Conservation (phyloP, 2,113 vertebrate species). For the Morone saxatilis region DNA sequence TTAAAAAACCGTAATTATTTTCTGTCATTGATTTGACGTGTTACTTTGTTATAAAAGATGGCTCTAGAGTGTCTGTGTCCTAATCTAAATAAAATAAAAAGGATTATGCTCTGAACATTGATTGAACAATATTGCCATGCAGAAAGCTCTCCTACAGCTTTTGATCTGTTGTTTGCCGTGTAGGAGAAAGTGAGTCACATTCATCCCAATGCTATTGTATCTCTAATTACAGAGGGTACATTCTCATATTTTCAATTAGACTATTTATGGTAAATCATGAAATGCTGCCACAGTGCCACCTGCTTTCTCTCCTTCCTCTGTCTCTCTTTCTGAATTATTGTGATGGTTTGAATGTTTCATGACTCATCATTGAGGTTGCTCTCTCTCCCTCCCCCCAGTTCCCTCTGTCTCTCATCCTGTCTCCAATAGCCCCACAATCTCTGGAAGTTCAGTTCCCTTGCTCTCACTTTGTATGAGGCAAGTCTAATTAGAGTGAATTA, state of each 20-base stretch:
- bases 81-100: constrained; percentile 13
- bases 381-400: background rate
- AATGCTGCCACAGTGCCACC: constrained; percentile 35
- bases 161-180: background rate
- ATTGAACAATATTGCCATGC: constrained; percentile 17
- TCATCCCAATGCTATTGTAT: constrained; percentile 28
- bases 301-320: constrained; percentile 5
- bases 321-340: constrained; percentile 15
- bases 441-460: constrained; percentile 29
- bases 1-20: no score
- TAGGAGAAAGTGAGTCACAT: constrained; percentile 29
- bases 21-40: constrained; percentile 4
- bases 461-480: constrained; percentile 38
- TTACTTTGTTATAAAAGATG: background rate
- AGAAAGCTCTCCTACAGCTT: constrained; percentile 17
- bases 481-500: constrained; percentile 72
- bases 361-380: constrained; percentile 34
- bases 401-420: constrained; percentile 16
- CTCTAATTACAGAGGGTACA: constrained; percentile 37
- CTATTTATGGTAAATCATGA: constrained; percentile 48
- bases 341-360: constrained; percentile 37
- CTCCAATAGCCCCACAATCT: constrained; percentile 26
- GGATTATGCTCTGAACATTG: constrained; percentile 16
- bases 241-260: constrained; percentile 42
- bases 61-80: background rate